Conservation (phyloP, 2,797 vertebrate genomes). For the Dipus sagitta region DNA sequence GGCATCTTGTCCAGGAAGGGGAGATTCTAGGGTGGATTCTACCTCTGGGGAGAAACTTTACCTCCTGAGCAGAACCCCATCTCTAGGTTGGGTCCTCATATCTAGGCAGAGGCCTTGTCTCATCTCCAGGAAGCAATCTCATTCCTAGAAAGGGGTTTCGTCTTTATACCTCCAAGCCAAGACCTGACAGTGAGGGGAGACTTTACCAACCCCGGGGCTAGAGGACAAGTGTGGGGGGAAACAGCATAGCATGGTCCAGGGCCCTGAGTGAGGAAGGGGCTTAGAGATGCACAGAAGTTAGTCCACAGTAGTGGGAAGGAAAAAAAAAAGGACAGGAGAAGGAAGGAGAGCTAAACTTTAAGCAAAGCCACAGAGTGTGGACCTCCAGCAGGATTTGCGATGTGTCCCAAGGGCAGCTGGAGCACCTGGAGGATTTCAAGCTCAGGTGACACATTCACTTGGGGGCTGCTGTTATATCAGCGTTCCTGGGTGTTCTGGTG, state of each 20-base stretch:
- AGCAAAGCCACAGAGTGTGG: not conserved
- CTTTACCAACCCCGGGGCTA: not conserved
- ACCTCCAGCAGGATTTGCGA: not conserved
- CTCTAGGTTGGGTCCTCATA: too few species aligned
- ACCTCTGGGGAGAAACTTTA: too few species aligned
- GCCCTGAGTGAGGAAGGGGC: not conserved
- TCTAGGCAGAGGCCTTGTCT: too few species aligned
- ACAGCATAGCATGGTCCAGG: not conserved
- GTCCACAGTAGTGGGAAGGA: not conserved
- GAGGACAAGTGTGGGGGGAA: not conserved
- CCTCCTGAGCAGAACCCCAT: too few species aligned
- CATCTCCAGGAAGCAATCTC: not conserved
- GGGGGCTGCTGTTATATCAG: not conserved
- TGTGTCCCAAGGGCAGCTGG: not conserved
- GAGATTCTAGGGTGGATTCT: too few species aligned
- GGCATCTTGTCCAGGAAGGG: too few species aligned
- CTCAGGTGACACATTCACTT: rapidly evolving
- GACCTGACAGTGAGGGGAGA: not conserved
- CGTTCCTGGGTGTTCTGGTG: not conserved
- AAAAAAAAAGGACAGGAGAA: not conserved
- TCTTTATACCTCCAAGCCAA: not conserved
- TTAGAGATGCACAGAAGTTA: not conserved
- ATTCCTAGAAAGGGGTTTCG: not conserved
- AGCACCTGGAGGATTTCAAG: not conserved
- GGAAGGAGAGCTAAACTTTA: not conserved